These are phyloP conservation scores for Lepus townsendii DNA, from an alignment of 2,797 vertebrate genomes.

Conservation along the genomic window DNA sequence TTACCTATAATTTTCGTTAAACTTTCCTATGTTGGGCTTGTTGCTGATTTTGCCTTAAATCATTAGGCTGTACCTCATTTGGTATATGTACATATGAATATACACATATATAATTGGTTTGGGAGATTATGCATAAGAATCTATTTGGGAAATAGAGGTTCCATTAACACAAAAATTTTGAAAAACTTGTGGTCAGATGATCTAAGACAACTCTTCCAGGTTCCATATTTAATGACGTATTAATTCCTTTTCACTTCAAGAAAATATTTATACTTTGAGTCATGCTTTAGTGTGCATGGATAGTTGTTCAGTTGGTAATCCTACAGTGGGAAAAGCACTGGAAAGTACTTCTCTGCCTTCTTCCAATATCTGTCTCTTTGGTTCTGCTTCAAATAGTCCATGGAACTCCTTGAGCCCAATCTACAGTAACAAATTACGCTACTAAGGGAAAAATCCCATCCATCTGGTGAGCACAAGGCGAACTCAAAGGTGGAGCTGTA, in stretches of 20 bases:
- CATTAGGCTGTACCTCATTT: not conserved
- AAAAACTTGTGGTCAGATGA: not conserved
- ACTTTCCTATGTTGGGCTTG: not conserved
- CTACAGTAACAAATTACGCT: fast-evolving
- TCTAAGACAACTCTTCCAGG: not conserved
- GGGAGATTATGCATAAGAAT: not conserved
- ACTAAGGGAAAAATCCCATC: not conserved
- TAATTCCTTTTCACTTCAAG: not conserved
- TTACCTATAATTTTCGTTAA: not conserved
- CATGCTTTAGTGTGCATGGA: not conserved
- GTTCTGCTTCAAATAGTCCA: not conserved
- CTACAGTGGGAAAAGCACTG: not conserved
- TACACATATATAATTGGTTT: not conserved
- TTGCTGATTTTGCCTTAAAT: not conserved
- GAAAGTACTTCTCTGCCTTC: not conserved
- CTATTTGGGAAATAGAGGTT: not conserved
- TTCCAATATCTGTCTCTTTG: not conserved
- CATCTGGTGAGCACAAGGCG: not conserved
- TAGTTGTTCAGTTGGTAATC: not conserved
- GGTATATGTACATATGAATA: fast-evolving
- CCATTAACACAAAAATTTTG: not conserved
- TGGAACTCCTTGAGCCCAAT: not conserved
- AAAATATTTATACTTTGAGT: not conserved
- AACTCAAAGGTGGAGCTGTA: not conserved
- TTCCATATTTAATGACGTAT: not conserved